Base-by-base conservation (phyloP, 2,113 vertebrate genomes). In the Oncorhynchus nerka region DNA sequence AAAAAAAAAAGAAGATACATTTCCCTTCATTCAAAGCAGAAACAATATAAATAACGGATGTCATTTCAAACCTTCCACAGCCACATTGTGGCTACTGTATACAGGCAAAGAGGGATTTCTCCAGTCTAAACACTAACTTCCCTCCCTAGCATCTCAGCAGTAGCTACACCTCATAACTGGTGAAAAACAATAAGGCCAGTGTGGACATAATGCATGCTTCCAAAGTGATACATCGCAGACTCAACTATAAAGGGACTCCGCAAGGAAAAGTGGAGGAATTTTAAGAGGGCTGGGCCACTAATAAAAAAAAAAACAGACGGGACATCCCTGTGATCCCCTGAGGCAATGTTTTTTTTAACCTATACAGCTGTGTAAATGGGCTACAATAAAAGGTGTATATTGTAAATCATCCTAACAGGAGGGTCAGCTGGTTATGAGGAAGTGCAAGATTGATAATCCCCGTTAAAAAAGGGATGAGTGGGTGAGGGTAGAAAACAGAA, bases 241-340 rank as follows among this genome's bases (percentile, higher is more conserved):
- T 89, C 81, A 62, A 62, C 19, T 16, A 79, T 85, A 85, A 28
- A 89, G 65, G 61, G 39, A 8, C 65, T 49, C 26, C 11, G 57
- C 30, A 32, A 5, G 51, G 75, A 87, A 82, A 80, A 19, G 65
- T 78, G 79, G 79, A 66, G 84, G 81, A 76, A 80, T 79, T 82
- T 76, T 70, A 55, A 88, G 86, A 89, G 89, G 88, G 89, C 86
- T 84, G 86, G 90, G 71, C 75, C 77, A 78, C 75, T 88, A 51
- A 79, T 85, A 32, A 72, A 80, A 15, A 75, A 32, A 30, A 68
- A 90, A 91, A 85, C 90, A 91, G 89, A 90, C 90, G 91, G 85
- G 79, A 68, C 68, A 83, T 83, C 83, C 85, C 30, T 67, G n/a
- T 65, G 76, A 77, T 70, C 68, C 85, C 89, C 84, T 76, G 20